Conservation (phyloP, 1,140 invertebrate species). For the Marisa cornuarietis region DNA sequence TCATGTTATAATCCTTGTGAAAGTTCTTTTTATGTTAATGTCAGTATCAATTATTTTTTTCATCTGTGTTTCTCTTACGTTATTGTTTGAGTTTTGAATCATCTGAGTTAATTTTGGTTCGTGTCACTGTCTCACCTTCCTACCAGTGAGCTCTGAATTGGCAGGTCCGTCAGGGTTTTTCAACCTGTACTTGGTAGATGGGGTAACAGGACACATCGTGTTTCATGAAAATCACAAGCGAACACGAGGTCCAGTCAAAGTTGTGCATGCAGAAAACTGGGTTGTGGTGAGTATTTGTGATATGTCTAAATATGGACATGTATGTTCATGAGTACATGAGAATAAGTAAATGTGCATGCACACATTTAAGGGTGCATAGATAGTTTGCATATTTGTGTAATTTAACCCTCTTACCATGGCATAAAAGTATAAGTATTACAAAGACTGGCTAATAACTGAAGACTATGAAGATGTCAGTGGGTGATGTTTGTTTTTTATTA, state of each 20-base stretch:
- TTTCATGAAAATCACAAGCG: slow-evolving; percentile 76
- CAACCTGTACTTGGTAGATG: slow-evolving; percentile 88
- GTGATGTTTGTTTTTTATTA: no score
- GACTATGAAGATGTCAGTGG: no score
- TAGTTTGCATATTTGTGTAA: background rate
- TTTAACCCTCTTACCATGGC: no score
- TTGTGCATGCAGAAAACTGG: slow-evolving; percentile 98
- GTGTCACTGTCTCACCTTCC: background rate
- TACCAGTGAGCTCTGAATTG: slow-evolving; percentile 10
- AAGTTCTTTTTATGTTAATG: no score
- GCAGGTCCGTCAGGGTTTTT: slow-evolving; percentile 71
- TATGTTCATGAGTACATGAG: background rate
- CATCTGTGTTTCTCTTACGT: background rate
- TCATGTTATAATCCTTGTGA: no score
- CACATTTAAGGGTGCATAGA: background rate
- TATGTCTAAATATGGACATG: background rate
- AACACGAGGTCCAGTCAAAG: slow-evolving; percentile 82
- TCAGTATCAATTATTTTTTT: no score
- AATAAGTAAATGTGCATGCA: background rate
- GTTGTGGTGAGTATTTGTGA: slow-evolving; percentile 72
- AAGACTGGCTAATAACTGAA: no score
- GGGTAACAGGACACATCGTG: slow-evolving; percentile 79
- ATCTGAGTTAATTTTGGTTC: background rate
- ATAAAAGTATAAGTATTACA: no score
- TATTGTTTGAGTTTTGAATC: background rate